Percentiles rank a stretch among this genome's conserved stretches.
Evolutionary conservation across 2,797 vertebrate genomes (phyloP).

Genomic region (Thunnus albacares): DNA sequence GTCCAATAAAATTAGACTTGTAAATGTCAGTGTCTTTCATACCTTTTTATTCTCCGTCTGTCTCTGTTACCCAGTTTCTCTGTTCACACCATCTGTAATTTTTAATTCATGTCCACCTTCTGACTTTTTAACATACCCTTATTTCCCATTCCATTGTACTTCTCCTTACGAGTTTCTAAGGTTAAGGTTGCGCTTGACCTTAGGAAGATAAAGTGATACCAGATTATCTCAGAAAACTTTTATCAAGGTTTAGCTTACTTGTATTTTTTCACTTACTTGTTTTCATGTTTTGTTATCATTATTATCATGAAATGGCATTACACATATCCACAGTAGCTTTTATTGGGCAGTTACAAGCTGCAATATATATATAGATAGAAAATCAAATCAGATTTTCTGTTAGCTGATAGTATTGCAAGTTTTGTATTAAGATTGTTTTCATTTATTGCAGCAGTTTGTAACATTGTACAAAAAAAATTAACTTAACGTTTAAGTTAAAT

Average conservation of each 20-base stretch:
- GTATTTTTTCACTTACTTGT: no score
- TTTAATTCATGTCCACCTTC: conserved; percentile 16
- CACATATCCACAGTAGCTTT: background rate
- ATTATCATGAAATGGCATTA: background rate
- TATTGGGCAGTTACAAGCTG: background rate
- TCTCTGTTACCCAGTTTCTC: conserved; percentile 27
- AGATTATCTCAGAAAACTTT: background rate
- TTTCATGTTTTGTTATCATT: no score
- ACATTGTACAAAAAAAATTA: no score
- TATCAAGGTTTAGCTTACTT: background rate
- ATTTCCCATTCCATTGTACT: background rate
- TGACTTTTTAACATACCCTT: background rate
- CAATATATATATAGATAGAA: background rate
- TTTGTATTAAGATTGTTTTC: background rate
- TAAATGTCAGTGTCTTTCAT: conserved; percentile 44
- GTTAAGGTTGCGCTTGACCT: no score
- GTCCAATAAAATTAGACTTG: conserved; percentile 44
- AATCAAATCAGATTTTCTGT: background rate
- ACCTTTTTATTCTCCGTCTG: conserved; percentile 45
- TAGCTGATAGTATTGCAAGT: no score
- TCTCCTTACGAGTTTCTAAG: no score
- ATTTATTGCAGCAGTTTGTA: conserved; percentile 3
- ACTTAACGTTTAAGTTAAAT: background rate
- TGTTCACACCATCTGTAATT: conserved; percentile 31
- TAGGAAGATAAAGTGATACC: background rate